phyloP scores from a whole-genome alignment of 2,888 invertebrate species.

The Ectropis crepuscularia region DNA sequence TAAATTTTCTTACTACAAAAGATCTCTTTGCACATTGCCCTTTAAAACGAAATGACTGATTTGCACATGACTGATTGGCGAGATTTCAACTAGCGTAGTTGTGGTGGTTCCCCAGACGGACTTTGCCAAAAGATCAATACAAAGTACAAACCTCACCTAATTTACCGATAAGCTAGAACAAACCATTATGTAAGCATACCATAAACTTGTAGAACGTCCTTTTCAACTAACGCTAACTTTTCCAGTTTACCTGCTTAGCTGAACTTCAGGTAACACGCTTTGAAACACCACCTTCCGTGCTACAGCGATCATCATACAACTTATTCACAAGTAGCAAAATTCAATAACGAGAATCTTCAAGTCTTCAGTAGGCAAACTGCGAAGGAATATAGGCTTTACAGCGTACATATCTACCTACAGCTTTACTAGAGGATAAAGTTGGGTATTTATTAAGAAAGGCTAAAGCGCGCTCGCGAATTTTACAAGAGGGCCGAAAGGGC shows the following conservation, averaged over 20 bases:
- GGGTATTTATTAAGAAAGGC: conserved; percentile 70
- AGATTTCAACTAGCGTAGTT: no score
- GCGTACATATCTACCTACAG: background rate
- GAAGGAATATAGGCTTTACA: conserved; percentile 36
- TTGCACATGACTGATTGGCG: no score
- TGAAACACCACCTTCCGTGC: conserved; percentile 25
- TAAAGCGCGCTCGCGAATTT: conserved; percentile 63
- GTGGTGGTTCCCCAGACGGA: no score
- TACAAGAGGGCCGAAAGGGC: conserved; percentile 61
- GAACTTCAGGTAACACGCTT: conserved; percentile 23
- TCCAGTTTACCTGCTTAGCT: conserved; percentile 22
- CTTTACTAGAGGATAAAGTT: conserved; percentile 40
- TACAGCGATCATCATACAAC: conserved; percentile 46
- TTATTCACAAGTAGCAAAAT: conserved; percentile 60
- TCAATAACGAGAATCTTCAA: conserved; percentile 62
- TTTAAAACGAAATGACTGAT: no score
- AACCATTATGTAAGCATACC: background rate
- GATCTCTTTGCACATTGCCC: no score
- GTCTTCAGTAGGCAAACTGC: conserved; percentile 32
- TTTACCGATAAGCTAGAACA: background rate
- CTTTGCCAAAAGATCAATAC: no score
- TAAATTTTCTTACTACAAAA: no score
- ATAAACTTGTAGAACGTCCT: background rate
- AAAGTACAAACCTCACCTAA: no score
- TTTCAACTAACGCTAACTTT: conserved; percentile 12